A percentile compares a stretch with the other conserved stretches of the same genome.
These are phyloP conservation scores for Sylvilagus bachmani DNA, from an alignment of 2,113 vertebrate genomes.

Conservation along the genomic window DNA sequence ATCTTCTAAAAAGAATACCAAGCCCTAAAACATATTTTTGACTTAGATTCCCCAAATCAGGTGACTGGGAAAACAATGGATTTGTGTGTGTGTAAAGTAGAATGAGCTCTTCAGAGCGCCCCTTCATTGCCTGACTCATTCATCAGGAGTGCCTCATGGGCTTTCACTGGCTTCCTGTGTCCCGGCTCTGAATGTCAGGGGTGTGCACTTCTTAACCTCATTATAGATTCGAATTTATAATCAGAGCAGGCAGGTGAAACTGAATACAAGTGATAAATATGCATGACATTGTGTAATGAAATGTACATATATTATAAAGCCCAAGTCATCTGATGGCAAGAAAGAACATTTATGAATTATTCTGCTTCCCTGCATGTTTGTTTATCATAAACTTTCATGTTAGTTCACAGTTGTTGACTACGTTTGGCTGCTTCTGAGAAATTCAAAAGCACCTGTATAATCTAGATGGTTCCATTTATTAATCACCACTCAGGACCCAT, in stretches of 20 bases:
- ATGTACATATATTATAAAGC: slow-evolving; percentile 68
- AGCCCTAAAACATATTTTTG: neutral
- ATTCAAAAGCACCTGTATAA: neutral
- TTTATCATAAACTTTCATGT: slow-evolving; percentile 15
- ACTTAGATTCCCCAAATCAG: slow-evolving; percentile 7
- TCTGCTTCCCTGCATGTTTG: slow-evolving; percentile 20
- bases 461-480: neutral
- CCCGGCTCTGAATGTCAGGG: neutral
- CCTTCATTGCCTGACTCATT: slow-evolving; percentile 32
- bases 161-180: neutral
- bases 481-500: neutral
- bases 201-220: neutral
- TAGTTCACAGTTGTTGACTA: neutral
- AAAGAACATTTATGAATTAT: slow-evolving; percentile 39
- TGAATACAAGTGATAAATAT: slow-evolving; percentile 68
- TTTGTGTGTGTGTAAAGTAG: slow-evolving; percentile 47
- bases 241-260: slow-evolving; percentile 59
- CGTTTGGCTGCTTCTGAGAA: slow-evolving; percentile 39
- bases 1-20: slow-evolving; percentile 32
- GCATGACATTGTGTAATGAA: slow-evolving; percentile 37
- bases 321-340: neutral
- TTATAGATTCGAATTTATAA: slow-evolving; percentile 14
- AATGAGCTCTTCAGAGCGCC: neutral
- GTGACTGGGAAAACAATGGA: slow-evolving; percentile 57
- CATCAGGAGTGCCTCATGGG: slow-evolving; percentile 19